These are phyloP conservation scores for Mus musculus DNA, from an alignment of 2,113 vertebrate genomes.

Conservation along the genomic window GRCm39 chr2:128225001-128225500, in stretches of 20 bases:
- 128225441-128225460: not conserved
- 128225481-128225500: not conserved
- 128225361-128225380: not conserved
- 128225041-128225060: not conserved
- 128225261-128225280: not conserved
- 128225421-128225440: not conserved
- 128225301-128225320: not conserved
- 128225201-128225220: not conserved
- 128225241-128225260: not conserved
- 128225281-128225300: not conserved
- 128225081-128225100: not conserved
- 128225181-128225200: not conserved
- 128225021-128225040: not conserved
- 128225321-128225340: too few relatives aligned
- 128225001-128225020: not conserved
- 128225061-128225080: not conserved
- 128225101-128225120: not conserved
- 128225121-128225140: not conserved
- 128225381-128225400: not conserved
- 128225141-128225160: not conserved
- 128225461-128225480: too few relatives aligned
- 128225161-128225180: not conserved
- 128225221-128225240: not conserved
- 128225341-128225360: not conserved
- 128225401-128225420: not conserved